Conservation (phyloP, 1,140 invertebrate species). For the Rhyacophila brunnea region DNA sequence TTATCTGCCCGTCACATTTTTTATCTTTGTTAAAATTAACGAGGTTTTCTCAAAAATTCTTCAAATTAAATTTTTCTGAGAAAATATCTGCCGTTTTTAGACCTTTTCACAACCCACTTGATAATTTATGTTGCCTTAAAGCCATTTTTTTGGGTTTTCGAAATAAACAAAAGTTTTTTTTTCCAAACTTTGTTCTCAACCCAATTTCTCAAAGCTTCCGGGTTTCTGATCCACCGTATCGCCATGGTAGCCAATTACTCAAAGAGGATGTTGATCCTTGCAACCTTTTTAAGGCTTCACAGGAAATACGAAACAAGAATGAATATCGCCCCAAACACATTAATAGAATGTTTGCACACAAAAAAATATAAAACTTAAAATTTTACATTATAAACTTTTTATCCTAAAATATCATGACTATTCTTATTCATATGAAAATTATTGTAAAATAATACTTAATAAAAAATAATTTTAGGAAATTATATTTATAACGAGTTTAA, state of each 20-base stretch:
- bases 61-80: no score
- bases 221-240: background rate
- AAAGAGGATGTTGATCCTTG: background rate
- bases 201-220: slow-evolving; percentile 9
- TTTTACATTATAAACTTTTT: no score
- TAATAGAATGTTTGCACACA: no score
- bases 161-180: slow-evolving; percentile 1
- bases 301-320: background rate
- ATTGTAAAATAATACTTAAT: no score
- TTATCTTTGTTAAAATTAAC: background rate
- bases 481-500: no score
- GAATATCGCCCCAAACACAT: background rate
- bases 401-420: no score
- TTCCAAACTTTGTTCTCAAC: background rate
- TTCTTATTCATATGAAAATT: no score
- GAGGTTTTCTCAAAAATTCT: no score
- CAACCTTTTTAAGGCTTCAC: slow-evolving; percentile 1
- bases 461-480: no score
- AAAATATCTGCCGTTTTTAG: no score
- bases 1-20: no score
- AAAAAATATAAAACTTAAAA: no score
- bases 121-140: slow-evolving; percentile 1
- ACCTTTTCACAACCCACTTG: background rate
- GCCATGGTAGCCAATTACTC: slow-evolving; percentile 4
- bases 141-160: background rate